These are phyloP conservation scores for Ctenicera cuprea DNA, from an alignment of 2,888 invertebrate genomes.

Conservation along the genomic window DNA sequence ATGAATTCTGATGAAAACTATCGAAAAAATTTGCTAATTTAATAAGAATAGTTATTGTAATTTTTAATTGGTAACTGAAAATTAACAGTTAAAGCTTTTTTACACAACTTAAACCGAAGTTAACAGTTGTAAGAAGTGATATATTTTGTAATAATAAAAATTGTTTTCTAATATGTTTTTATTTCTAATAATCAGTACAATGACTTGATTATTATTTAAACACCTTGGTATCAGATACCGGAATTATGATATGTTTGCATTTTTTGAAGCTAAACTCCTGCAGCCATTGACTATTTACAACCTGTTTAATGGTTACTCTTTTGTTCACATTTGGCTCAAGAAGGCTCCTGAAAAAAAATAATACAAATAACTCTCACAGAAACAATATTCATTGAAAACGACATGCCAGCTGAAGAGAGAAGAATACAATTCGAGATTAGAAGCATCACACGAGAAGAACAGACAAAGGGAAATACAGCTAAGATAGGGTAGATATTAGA, in stretches of 20 bases:
- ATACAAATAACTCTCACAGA: too few relatives aligned
- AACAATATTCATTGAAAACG: too few relatives aligned
- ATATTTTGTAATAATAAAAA: constrained; percentile 16
- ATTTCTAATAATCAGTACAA: neutral
- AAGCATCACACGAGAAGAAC: too few relatives aligned
- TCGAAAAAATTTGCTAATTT: too few relatives aligned
- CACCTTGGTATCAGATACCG: constrained; percentile 9
- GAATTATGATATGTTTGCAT: constrained; percentile 8
- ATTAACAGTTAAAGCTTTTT: neutral
- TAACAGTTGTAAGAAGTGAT: constrained; percentile 12
- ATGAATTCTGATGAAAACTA: too few relatives aligned
- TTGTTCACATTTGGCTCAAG: constrained; percentile 74
- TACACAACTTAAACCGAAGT: neutral
- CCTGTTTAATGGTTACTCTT: constrained; percentile 71
- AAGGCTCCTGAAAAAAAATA: constrained; percentile 68
- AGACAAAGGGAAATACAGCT: too few relatives aligned
- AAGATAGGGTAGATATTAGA: too few relatives aligned
- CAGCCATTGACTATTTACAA: constrained; percentile 69
- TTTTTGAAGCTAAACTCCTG: constrained; percentile 39
- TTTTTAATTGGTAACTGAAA: too few relatives aligned
- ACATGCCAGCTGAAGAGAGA: too few relatives aligned
- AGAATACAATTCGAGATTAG: too few relatives aligned
- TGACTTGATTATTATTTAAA: neutral
- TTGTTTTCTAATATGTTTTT: neutral
- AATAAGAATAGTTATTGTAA: too few relatives aligned